These are phyloP conservation scores for Clytia hemisphaerica DNA, from an alignment of 30 jellyfish, hydroid and myxozoan genomes.

Conservation along the genomic window DNA sequence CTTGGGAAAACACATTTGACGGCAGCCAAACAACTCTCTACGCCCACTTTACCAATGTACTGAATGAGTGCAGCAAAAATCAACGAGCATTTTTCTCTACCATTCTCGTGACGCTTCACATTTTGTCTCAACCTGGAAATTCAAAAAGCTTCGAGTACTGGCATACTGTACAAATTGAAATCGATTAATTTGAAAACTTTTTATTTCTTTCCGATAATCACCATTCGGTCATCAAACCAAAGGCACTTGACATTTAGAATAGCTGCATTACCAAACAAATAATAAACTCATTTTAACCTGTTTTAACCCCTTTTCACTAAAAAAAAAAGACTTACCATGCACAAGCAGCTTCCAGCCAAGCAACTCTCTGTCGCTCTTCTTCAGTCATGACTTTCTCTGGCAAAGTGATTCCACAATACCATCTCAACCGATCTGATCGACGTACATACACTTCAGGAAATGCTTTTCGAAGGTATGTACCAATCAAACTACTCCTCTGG, in stretches of 20 bases:
- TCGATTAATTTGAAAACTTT: too few species aligned
- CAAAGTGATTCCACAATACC: conserved; percentile 80
- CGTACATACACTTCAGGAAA: conserved; percentile 62
- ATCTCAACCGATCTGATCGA: conserved; percentile 70
- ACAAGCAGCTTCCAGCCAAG: conserved; percentile 5
- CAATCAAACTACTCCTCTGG: conserved; percentile 38
- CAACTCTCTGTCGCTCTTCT: background rate
- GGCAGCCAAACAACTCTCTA: conserved; percentile 66
- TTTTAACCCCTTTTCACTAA: too few species aligned
- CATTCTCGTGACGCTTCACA: conserved; percentile 3
- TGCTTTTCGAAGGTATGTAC: conserved; percentile 52
- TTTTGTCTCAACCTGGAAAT: too few species aligned
- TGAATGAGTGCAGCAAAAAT: conserved; percentile 66
- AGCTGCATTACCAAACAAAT: too few species aligned
- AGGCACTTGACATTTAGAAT: too few species aligned
- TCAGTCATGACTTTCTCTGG: conserved; percentile 2
- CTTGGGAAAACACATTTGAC: conserved; percentile 74
- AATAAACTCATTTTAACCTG: too few species aligned
- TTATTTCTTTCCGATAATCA: too few species aligned
- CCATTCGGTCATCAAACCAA: too few species aligned
- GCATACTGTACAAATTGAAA: too few species aligned
- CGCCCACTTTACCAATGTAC: conserved; percentile 61
- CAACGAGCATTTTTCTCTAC: conserved; percentile 63
- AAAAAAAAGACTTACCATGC: background rate
- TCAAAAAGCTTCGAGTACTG: too few species aligned